Percentiles rank a stretch among this genome's conserved stretches.
Conservation (phyloP, 2,888 invertebrate species). For the Tanypteryx hageni region DNA sequence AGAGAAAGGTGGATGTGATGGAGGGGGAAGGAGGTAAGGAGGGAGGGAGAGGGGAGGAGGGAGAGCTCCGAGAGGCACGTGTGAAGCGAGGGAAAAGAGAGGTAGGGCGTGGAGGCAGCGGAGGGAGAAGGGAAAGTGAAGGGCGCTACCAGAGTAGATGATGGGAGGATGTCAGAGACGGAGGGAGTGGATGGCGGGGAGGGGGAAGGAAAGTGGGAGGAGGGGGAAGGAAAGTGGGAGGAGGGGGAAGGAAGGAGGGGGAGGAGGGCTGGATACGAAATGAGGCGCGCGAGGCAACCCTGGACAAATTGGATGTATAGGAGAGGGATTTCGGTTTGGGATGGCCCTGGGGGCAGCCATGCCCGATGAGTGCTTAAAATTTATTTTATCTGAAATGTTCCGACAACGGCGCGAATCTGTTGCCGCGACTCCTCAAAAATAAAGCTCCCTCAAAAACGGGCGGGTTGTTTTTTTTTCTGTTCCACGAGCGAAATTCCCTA, state of each 20-base stretch:
- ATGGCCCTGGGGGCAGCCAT: not conserved
- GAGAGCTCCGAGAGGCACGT: not conserved
- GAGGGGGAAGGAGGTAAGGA: not conserved
- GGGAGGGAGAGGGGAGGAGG: not conserved
- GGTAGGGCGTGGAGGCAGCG: not conserved
- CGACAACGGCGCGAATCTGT: not conserved
- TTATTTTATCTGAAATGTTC: constrained; percentile 16
- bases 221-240: not conserved
- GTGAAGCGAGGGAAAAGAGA: not conserved
- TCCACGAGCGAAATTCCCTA: too few relatives aligned
- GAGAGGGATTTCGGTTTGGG: not conserved
- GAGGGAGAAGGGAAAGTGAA: not conserved
- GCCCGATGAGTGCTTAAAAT: not conserved
- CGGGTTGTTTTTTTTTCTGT: too few relatives aligned
- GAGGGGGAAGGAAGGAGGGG: not conserved
- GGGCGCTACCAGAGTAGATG: not conserved
- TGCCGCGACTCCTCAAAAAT: not conserved
- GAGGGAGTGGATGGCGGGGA: not conserved
- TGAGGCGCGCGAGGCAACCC: too few relatives aligned
- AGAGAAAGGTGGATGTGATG: not conserved
- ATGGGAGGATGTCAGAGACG: not conserved
- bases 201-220: not conserved
- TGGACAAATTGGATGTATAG: too few relatives aligned
- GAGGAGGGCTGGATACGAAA: too few relatives aligned
- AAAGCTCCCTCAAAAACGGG: too few relatives aligned